Evolutionary conservation across 2,797 vertebrate species (phyloP).

Genomic region (Decapterus maruadsi): DNA sequence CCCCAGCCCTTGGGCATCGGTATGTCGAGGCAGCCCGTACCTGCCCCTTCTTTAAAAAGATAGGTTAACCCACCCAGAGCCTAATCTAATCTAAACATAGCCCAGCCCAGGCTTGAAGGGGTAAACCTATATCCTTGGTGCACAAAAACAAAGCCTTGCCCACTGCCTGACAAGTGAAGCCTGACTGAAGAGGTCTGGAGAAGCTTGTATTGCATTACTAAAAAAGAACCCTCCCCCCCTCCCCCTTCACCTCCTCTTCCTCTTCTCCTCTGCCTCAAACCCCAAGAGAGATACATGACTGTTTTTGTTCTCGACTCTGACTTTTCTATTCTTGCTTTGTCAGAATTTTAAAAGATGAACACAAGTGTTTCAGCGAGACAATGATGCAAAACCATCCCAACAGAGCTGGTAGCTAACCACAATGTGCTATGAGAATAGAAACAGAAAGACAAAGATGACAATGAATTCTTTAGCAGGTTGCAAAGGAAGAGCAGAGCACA

Average conservation of each 20-base stretch:
- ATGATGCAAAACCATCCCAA: slow-evolving; percentile 52
- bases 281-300: slow-evolving; percentile 37
- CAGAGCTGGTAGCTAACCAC: slow-evolving; percentile 40
- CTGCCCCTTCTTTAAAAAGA: slow-evolving; percentile 54
- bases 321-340: slow-evolving; percentile 51
- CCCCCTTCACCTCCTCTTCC: slow-evolving; percentile 14
- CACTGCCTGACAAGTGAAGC: slow-evolving; percentile 74
- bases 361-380: slow-evolving; percentile 33
- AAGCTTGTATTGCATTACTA: slow-evolving; percentile 70
- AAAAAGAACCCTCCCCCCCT: slow-evolving; percentile 46
- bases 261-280: slow-evolving; percentile 47
- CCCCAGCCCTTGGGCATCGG: slow-evolving; percentile 44
- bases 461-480: slow-evolving; percentile 41
- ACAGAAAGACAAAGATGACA: slow-evolving; percentile 54
- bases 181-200: slow-evolving; percentile 83
- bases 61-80: slow-evolving; percentile 64
- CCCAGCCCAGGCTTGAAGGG: slow-evolving; percentile 76
- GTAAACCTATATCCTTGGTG: slow-evolving; percentile 78
- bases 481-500: slow-evolving; percentile 37
- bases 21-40: slow-evolving; percentile 45
- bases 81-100: slow-evolving; percentile 81
- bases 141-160: slow-evolving; percentile 77
- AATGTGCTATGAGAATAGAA: slow-evolving; percentile 43
- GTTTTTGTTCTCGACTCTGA: slow-evolving; percentile 57
- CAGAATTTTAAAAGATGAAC: slow-evolving; percentile 53